Conservation (phyloP, 2,113 vertebrate genomes). For the Muntiacus muntjak region DNA sequence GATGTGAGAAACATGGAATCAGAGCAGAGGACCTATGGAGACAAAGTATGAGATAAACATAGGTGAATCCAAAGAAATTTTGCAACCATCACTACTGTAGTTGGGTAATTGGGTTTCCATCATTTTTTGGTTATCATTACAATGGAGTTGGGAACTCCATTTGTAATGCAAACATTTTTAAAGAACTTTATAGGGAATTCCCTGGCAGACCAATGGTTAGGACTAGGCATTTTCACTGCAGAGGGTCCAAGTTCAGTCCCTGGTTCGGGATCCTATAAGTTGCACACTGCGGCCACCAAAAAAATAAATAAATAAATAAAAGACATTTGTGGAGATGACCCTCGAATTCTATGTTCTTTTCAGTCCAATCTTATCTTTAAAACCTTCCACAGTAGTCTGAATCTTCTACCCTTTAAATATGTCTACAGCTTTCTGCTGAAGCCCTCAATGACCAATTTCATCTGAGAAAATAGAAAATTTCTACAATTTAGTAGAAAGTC, state of each 20-base stretch:
- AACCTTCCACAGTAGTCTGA: background rate
- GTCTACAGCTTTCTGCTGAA: background rate
- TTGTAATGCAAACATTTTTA: background rate
- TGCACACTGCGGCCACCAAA: background rate
- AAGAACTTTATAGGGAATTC: background rate
- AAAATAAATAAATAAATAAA: background rate
- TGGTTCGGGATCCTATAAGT: background rate
- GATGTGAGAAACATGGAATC: background rate
- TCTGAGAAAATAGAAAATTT: slow-evolving; percentile 16
- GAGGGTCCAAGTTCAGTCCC: background rate
- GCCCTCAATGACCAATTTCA: background rate
- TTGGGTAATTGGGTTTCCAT: background rate
- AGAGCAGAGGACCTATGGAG: background rate
- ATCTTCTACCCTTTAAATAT: background rate
- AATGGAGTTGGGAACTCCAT: background rate
- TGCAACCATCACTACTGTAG: background rate
- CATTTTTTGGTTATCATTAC: background rate
- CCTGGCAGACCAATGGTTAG: background rate
- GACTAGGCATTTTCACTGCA: background rate
- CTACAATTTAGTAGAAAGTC: background rate
- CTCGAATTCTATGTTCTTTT: background rate
- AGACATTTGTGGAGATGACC: background rate
- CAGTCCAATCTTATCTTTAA: background rate
- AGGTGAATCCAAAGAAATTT: background rate
- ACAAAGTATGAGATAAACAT: background rate